Conservation (phyloP, 2,113 vertebrate species). For the Cottus gobio region DNA sequence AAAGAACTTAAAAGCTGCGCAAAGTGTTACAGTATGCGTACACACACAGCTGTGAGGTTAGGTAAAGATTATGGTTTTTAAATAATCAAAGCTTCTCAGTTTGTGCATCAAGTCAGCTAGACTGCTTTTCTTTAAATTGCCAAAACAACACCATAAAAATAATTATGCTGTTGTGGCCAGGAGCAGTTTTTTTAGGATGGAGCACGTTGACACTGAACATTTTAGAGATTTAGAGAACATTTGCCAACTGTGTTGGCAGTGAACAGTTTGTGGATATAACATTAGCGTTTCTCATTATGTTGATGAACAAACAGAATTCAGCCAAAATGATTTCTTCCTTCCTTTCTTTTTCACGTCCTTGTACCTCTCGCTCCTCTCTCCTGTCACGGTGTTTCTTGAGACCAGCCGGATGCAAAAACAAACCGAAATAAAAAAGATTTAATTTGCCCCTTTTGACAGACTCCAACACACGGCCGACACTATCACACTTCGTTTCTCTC, state of each 20-base stretch:
- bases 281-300: background rate
- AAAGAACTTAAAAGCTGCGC: too few relatives aligned
- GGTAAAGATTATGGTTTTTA: background rate
- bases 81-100: background rate
- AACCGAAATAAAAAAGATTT: constrained; percentile 16
- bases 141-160: background rate
- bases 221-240: background rate
- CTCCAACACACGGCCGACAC: background rate
- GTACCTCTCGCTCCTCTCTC: background rate
- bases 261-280: background rate
- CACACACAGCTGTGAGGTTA: background rate
- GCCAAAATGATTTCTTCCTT: background rate
- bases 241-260: background rate
- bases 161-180: background rate
- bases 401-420: constrained; percentile 5
- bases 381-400: constrained; percentile 11
- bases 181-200: background rate
- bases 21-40: background rate
- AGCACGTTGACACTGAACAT: background rate
- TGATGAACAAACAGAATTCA: background rate
- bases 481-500: background rate
- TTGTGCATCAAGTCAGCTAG: background rate
- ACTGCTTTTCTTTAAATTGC: background rate
- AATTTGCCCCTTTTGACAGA: constrained; percentile 15
- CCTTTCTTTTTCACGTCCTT: background rate